Conservation (phyloP, 2,888 invertebrate genomes). For the Drosophila incognita region DNA sequence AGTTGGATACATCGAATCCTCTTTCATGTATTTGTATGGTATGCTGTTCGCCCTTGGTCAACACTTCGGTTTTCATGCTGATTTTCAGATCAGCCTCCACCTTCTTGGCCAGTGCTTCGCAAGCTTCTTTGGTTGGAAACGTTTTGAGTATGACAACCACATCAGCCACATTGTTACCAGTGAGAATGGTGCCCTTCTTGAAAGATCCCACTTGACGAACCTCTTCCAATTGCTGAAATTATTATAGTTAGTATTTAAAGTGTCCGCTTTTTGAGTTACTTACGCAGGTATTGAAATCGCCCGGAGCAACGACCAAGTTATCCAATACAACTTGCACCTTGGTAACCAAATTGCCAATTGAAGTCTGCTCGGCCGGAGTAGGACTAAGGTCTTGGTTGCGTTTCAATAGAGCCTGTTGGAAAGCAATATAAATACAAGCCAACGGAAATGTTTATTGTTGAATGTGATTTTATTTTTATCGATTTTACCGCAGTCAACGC, state of each 20-base stretch:
- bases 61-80: constrained; percentile 88
- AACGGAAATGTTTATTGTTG: background rate
- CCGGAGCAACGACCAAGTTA: constrained; percentile 96
- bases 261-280: constrained; percentile 84
- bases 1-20: constrained; percentile 95
- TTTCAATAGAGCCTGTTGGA: constrained; percentile 93
- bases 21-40: constrained; percentile 87
- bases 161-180: constrained; percentile 97
- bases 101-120: constrained; percentile 95
- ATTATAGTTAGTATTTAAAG: background rate
- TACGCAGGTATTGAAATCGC: constrained; percentile 97
- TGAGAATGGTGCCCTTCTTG: constrained; percentile 99
- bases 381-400: constrained; percentile 97
- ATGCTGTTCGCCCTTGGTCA: constrained; percentile 87
- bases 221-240: constrained; percentile 93
- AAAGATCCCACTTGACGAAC: constrained; percentile 98
- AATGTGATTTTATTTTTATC: constrained; percentile 22
- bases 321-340: constrained; percentile 98
- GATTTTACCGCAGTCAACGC: constrained; percentile 90
- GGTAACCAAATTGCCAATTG: constrained; percentile 96
- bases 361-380: constrained; percentile 94
- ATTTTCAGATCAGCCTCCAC: constrained; percentile 94
- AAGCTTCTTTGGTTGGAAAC: constrained; percentile 97
- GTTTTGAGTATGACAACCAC: constrained; percentile 98
- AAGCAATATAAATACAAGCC: background rate